Base-by-base conservation (phyloP, 2,113 vertebrate genomes). In the Misgurnus mizolepis region DNA sequence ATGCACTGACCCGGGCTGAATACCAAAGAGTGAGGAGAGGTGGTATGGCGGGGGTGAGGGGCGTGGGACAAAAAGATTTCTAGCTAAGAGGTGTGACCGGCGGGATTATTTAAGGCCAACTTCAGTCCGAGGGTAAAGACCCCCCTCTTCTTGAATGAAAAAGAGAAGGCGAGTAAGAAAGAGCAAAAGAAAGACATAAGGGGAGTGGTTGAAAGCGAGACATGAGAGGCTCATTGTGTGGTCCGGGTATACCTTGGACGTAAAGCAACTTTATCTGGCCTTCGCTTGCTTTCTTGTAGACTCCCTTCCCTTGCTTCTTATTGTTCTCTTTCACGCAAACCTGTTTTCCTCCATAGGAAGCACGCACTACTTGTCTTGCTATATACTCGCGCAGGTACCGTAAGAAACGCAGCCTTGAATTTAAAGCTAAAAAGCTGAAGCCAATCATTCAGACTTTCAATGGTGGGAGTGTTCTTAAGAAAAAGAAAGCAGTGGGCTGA, bases 1-100 rank as follows among this genome's bases (percentile, higher is more conserved):
- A 96, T 95, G 94, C 94, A 95, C 95, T 96, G 95, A 96, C 95
- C 95, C 95, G 95, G 95, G 94, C 94, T 96, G 95, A 98, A 98
- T 97, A 98, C 96, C 95, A 96, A 97, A 95, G 94, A 91, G 83
- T 74, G 74, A 64, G 14, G 83, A 81, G 78, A 76, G 70, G 77
- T 82, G 77, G 71, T 76, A 76, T 70, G 80, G 80, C 41, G 50
- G 45, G 61, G 84, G 78, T 71, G 86, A 78, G 69, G 87, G 88
- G 88, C 87, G 86, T 89, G 90, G 88, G 96, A 97, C 95, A 96
- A 95, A 95, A 94, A 94, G 62, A 94, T 94, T 96, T 95, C 96
- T 90, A 89, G 89, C 88, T 94, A 95, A 95, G 96, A 97, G 96
- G 96, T 96, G 96, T 96, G 96, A 97, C 95, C 94, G 92, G 92